Percentiles rank a stretch among this genome's conserved stretches.
Evolutionary conservation across 2,888 invertebrate genomes (phyloP).

Genomic region (Amphipoea oculea): DNA sequence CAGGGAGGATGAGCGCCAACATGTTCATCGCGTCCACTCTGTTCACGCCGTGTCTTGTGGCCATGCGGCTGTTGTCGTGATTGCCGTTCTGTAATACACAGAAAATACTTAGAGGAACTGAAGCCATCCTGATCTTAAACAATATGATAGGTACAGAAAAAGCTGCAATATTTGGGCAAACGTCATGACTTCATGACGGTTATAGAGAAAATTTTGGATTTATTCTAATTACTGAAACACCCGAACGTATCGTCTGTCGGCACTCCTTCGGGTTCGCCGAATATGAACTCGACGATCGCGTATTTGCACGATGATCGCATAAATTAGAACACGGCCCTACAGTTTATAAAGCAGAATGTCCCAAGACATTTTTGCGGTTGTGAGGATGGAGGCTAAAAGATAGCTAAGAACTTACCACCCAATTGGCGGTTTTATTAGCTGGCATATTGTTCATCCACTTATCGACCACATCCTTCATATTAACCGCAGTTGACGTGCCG

Average conservation of each 20-base stretch:
- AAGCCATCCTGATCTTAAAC: not conserved
- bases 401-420: slow-evolving; percentile 90
- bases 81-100: slow-evolving; percentile 90
- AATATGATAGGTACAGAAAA: not conserved
- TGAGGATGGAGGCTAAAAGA: not conserved
- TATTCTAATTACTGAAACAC: not conserved
- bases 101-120: not conserved
- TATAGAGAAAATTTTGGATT: not conserved
- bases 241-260: not conserved
- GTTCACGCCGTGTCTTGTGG: slow-evolving; percentile 91
- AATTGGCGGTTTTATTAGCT: slow-evolving; percentile 89
- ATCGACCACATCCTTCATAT: slow-evolving; percentile 88
- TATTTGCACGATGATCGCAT: not conserved
- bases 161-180: not conserved
- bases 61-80: slow-evolving; percentile 93
- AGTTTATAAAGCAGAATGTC: not conserved
- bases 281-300: not conserved
- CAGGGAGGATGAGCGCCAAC: slow-evolving; percentile 95
- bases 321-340: not conserved
- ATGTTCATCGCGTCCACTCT: slow-evolving; percentile 95
- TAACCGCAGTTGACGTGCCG: slow-evolving; percentile 85
- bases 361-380: not conserved
- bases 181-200: not conserved
- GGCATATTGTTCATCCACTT: slow-evolving; percentile 91
- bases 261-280: not conserved